A percentile compares a stretch with the other conserved stretches of the same genome.
Evolutionary conservation across 2,797 vertebrate species (phyloP).

Genomic region (Pagetopsis macropterus): DNA sequence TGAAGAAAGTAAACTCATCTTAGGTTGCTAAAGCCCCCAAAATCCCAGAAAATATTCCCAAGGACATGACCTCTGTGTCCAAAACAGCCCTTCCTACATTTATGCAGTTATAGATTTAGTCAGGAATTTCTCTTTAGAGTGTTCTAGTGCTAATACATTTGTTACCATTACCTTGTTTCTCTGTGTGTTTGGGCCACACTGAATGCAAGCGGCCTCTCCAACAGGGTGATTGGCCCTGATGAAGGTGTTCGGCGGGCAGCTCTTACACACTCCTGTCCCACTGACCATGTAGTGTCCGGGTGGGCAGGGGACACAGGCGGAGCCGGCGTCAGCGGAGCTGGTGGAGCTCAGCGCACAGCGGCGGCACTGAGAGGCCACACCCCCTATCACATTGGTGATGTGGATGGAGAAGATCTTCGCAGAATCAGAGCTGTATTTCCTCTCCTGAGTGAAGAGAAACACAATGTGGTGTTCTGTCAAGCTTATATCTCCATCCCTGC

Average conservation of each 20-base stretch:
- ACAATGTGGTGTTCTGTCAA: not conserved
- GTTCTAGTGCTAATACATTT: not conserved
- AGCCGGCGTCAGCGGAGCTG: constrained; percentile 55
- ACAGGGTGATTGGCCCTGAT: constrained; percentile 84
- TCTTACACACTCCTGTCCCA: constrained; percentile 82
- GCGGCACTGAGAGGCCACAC: constrained; percentile 91
- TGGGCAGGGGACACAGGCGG: constrained; percentile 90
- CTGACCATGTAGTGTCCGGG: constrained; percentile 87
- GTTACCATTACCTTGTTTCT: constrained; percentile 85
- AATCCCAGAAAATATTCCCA: not conserved
- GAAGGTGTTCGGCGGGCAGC: constrained; percentile 86
- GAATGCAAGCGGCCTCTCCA: constrained; percentile 83
- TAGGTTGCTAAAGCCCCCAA: not conserved
- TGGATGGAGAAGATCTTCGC: constrained; percentile 93
- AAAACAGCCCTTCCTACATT: not conserved
- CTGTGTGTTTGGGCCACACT: constrained; percentile 90
- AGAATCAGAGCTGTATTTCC: constrained; percentile 86
- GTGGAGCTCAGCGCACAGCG: constrained; percentile 83
- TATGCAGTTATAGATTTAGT: not conserved
- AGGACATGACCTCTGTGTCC: not conserved
- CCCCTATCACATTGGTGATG: constrained; percentile 89
- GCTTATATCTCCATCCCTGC: not conserved
- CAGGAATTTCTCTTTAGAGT: not conserved
- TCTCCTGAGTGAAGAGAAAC: constrained; percentile 78
- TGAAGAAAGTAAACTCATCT: not conserved